Evolutionary conservation across 2,113 vertebrate genomes (phyloP), one percentile per base, ranked within the genome.

Genomic region (Strix uralensis): DNA sequence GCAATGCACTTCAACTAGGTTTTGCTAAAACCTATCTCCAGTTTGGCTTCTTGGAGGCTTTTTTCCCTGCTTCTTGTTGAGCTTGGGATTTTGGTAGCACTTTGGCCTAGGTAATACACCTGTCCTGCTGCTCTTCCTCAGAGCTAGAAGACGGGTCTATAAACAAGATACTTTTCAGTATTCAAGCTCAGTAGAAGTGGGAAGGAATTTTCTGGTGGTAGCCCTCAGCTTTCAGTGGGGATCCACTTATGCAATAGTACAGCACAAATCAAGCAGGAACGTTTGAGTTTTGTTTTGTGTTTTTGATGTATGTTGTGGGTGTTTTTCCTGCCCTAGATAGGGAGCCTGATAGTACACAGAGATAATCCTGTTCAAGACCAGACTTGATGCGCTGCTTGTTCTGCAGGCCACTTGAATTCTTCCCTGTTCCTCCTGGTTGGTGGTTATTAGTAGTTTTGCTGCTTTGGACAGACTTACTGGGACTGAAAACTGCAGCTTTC

Each of bases 1-100:
- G 6, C 10, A n/a, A 2, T 3, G 19, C 1, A 30, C 4, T 47
- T 55, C 32, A 47, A 1, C 15, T 15, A 42, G 13, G 0, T 22
- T 79, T 81, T 85, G 9, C 1, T 1, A 72, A 94, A 88, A 72
- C 1, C 2, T 11, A 0, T 61, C 47, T 79, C 15, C 3, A 42
- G 1, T 59, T 23, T 80, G 40, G 10, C 13, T 51, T 51, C 19
- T 72, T 47, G 26, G 15, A 72, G n/a, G 29, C 3, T 86, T 49
- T 69, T 54, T 54, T 69, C n/a, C 20, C n/a, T 81, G 13, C 36
- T 51, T 14, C 16, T 83, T 59, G 4, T 17, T 42, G 36, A 86
- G 15, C 21, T 70, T 51, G 16, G 13, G 36, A 27, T 25, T 80
- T 80, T 61, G 75, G 58, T 36, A 49, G n/a, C 11, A 3, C 16